A percentile compares a stretch with the other conserved stretches of the same genome.
Conservation (phyloP, 2,797 vertebrate species). For the Clarias platycephalus region DNA sequence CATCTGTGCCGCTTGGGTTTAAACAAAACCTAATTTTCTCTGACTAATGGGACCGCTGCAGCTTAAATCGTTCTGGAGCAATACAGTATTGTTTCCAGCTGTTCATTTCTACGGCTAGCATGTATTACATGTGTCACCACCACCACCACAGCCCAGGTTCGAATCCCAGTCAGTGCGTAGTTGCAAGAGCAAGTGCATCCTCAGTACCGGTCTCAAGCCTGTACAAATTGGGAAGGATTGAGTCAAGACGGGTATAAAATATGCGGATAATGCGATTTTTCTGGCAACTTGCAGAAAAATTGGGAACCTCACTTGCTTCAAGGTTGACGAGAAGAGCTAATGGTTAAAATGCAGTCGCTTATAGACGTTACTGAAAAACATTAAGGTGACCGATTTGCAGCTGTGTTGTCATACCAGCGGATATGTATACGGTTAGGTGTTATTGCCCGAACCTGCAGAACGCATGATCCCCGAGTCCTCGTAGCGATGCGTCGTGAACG, state of each 20-base stretch:
- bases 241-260: too few species aligned
- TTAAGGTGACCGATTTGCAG: too few species aligned
- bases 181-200: too few species aligned
- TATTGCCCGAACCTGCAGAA: constrained; percentile 83
- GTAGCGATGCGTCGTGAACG: constrained; percentile 63
- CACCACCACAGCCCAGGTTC: too few species aligned
- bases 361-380: background rate
- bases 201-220: too few species aligned
- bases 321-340: background rate
- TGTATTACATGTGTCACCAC: too few species aligned
- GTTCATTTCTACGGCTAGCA: background rate
- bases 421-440: background rate
- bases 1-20: too few species aligned
- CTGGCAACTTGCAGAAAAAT: too few species aligned
- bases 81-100: background rate
- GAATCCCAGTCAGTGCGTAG: too few species aligned
- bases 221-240: too few species aligned
- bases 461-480: constrained; percentile 83
- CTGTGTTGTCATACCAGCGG: background rate
- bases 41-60: background rate
- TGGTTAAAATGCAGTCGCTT: background rate
- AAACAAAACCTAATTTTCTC: background rate
- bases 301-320: too few species aligned
- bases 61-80: background rate
- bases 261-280: too few species aligned